A percentile compares a stretch with the other conserved stretches of the same genome.
phyloP scores from a whole-genome alignment of 1,140 invertebrate genomes.

The Andricus grossulariae region DNA sequence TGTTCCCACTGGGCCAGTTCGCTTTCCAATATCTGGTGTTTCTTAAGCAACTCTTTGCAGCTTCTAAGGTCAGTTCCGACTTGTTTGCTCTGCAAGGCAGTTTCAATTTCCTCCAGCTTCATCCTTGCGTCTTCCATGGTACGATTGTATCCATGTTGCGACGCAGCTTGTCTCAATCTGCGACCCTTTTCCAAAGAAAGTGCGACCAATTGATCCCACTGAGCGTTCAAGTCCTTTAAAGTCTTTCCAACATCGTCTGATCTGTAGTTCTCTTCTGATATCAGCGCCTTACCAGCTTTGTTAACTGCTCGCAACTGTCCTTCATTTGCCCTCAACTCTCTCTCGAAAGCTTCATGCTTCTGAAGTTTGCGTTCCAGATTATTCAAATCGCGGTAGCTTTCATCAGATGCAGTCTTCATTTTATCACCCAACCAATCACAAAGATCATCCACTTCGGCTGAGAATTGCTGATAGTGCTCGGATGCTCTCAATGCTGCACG shows the following conservation, averaged over 20 bases:
- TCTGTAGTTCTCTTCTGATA: conserved; percentile 83
- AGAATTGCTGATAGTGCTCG: conserved; percentile 89
- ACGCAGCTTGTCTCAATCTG: conserved; percentile 85
- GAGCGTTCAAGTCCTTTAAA: conserved; percentile 82
- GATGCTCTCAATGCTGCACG: conserved; percentile 85
- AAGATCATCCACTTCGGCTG: conserved; percentile 92
- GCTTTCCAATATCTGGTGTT: conserved; percentile 87
- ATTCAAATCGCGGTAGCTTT: conserved; percentile 93
- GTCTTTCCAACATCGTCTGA: conserved; percentile 81
- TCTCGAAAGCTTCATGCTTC: conserved; percentile 98
- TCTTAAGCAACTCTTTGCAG: conserved; percentile 91
- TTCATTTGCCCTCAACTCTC: conserved; percentile 94
- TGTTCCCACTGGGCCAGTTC: conserved; percentile 88
- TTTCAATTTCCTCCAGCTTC: conserved; percentile 88
- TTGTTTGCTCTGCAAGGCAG: conserved; percentile 85
- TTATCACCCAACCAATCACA: conserved; percentile 95
- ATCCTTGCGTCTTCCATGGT: conserved; percentile 87
- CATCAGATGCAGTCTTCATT: conserved; percentile 91
- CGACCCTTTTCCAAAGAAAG: conserved; percentile 89
- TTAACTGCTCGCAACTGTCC: conserved; percentile 90
- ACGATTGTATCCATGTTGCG: conserved; percentile 87
- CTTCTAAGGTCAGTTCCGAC: conserved; percentile 90
- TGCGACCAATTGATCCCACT: conserved; percentile 83
- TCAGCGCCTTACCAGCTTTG: conserved; percentile 84
- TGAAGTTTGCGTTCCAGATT: conserved; percentile 96